A percentile compares a stretch with the other conserved stretches of the same genome.
These are phyloP conservation scores for Leptobrachium ailaonicum DNA, from an alignment of 2,113 vertebrate species.

Conservation along the genomic window DNA sequence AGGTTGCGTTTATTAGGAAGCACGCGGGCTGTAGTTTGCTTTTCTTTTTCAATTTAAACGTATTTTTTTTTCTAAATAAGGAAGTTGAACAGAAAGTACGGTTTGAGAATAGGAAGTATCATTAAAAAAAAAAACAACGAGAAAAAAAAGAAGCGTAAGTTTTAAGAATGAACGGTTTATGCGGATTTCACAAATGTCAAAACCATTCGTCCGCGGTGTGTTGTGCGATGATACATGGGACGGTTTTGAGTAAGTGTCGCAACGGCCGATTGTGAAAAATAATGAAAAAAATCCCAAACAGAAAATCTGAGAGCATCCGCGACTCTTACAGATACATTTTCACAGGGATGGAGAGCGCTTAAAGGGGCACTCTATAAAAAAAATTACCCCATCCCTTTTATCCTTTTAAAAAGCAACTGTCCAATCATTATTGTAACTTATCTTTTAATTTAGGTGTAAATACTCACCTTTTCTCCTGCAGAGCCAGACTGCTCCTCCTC, in stretches of 20 bases:
- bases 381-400: no score
- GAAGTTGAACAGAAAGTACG: conserved; percentile 39
- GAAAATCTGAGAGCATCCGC: no score
- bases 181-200: conserved; percentile 14
- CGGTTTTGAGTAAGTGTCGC: not conserved
- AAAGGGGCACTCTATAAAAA: no score
- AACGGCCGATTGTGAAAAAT: not conserved
- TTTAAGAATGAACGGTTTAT: conserved; percentile 24
- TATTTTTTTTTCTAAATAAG: conserved; percentile 5
- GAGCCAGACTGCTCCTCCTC: no score
- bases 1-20: not conserved
- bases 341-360: no score
- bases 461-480: no score
- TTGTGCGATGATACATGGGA: not conserved
- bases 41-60: not conserved
- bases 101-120: conserved; percentile 37
- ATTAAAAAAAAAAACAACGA: conserved; percentile 7
- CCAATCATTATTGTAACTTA: no score
- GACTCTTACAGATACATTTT: no score
- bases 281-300: no score
- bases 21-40: conserved; percentile 12
- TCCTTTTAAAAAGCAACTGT: no score
- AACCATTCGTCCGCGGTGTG: not conserved
- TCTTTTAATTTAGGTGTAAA: no score
- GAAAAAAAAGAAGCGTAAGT: conserved; percentile 1